Evolutionary conservation across 2,113 vertebrate species (phyloP), one percentile per base, ranked within the genome.

Genomic region (Pelecanus crispus): DNA sequence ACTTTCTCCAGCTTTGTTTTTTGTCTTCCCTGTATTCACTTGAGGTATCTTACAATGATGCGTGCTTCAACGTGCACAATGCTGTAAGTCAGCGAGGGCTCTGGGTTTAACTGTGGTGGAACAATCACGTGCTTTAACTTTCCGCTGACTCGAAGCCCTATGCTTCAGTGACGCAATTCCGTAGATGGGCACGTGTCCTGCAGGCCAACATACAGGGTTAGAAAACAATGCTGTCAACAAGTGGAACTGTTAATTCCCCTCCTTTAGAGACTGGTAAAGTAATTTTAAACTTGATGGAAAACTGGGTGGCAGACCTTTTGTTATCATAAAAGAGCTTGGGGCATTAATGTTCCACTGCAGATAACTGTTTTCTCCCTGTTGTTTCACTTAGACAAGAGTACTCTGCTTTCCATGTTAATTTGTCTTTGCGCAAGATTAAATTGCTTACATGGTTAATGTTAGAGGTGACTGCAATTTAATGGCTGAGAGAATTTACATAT

Each of bases 381-480:
- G 22, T 88, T 86, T 68, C 72, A 56, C 40, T 72, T 94, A n/a
- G n/a, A n/a, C n/a, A n/a, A 94, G 50, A 80, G 28, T 49, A 4
- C 52, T 61, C 49, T 67, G 49, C 80, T 86, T 92, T 84, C 77
- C 11, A 1, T 79, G 44, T 72, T 79, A 59, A 75, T 72, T 93
- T 49, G 34, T 96, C 88, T 93, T 94, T 92, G 73, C 7, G 0
- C 17, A 58, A 84, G 91, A 94, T 95, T 96, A 88, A 95, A 81
- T 75, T 80, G 65, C 26, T 56, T 56, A 11, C 3, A 19, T 68
- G 38, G 42, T 74, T 91, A 8, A 20, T 65, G 15, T 87, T 89
- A 77, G 81, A 65, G 20, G 62, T 82, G 66, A 89, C 78, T 91
- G 70, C 19, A 68, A 1, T 75, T 49, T 79, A 85, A 38, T 80